Evolutionary conservation across 2,888 invertebrate genomes (phyloP), one percentile per base, ranked within the genome.

Genomic region (Liodrosophila aerea): DNA sequence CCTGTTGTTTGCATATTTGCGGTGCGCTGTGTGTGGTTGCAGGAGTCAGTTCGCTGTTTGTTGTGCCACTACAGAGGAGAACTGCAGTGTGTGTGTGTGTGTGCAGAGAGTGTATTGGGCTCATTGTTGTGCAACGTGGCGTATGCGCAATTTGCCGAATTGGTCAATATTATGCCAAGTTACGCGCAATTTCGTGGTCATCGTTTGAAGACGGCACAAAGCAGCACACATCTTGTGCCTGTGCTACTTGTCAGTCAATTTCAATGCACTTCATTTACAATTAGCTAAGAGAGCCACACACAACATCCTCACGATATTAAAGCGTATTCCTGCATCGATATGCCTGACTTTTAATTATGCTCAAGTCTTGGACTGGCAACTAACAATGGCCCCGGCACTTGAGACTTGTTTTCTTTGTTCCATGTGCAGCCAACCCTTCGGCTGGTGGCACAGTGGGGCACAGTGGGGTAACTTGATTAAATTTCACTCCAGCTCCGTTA

Each of bases 381-480:
- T n/a, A 80, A 77, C 77, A 77, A 78, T 84, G 74, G 76, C 71
- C 52, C 65, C 52, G 61, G 72, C 80, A 77, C 80, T 80, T 57
- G 80, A 80, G 80, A 80, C 80, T 81, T 81, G 78, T 68, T 77
- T 81, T 84, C 85, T 81, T 78, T 78, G 83, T 78, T 72, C 39
- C 29, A 37, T 40, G 52, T 31, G 51, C 47, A 51, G 18, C 51
- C 22, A 69, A 71, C 66, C 66, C 69, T 69, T 64, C 56, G 41
- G 31, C 12, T 12, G 31, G 13, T 34, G 58, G 16, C 41, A 41
- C 34, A n/a, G 47, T 36, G 44, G n/a, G 33, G n/a, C 12, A 7
- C 12, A 4, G 34, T 11, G 40, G 13, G 16, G 29, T 64, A 82
- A 80, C 80, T 80, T 80, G 80, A 80, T 80, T 80, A 80, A 84